Conservation (phyloP, 2,113 vertebrate species). For the Calidris pugnax region DNA sequence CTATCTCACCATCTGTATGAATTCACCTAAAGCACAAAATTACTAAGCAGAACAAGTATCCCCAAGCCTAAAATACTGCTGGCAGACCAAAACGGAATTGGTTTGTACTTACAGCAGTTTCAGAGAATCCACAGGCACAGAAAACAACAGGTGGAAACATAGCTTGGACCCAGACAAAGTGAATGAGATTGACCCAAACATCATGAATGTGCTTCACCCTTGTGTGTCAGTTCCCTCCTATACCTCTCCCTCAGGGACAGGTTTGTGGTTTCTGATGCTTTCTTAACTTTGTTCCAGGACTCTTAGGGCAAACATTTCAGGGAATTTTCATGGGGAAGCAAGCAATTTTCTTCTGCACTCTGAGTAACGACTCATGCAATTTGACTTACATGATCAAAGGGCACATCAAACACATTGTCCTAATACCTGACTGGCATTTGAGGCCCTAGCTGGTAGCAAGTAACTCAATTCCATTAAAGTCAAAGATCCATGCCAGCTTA, state of each 20-base stretch:
- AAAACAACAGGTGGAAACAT: slow-evolving; percentile 18
- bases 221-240: neutral
- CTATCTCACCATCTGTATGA: slow-evolving; percentile 29
- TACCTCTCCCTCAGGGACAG: neutral
- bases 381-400: neutral
- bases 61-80: neutral
- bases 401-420: neutral
- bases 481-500: neutral
- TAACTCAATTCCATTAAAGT: neutral
- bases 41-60: slow-evolving; percentile 10
- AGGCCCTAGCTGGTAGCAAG: neutral
- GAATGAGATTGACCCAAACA: neutral
- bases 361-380: neutral
- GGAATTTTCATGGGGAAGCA: neutral
- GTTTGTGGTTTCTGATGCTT: neutral
- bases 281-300: neutral
- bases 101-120: neutral
- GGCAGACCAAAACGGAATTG: neutral
- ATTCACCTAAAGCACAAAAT: slow-evolving; percentile 19
- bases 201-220: neutral
- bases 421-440: neutral
- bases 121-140: neutral
- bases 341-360: neutral
- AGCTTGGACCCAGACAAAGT: neutral
- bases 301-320: neutral